Evolutionary conservation across 2,888 invertebrate genomes (phyloP).

Genomic region (Drosophila kokeensis): DNA sequence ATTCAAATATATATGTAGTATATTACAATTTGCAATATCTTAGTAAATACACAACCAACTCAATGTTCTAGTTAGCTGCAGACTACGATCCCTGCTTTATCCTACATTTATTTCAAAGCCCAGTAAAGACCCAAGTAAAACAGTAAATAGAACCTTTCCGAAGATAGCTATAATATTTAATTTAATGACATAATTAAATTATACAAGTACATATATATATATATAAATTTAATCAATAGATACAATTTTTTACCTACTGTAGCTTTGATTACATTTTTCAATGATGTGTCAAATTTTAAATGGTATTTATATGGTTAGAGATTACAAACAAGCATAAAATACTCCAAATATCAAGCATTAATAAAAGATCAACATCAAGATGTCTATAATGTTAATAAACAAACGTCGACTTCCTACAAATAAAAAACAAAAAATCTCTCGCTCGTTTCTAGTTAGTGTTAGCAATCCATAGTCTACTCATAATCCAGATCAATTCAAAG

Average conservation of each 20-base stretch:
- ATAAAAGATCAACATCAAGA: constrained; percentile 16
- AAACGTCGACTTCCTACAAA: constrained; percentile 57
- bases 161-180: constrained; percentile 66
- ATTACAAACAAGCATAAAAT: constrained; percentile 27
- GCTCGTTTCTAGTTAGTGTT: constrained; percentile 35
- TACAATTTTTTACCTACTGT: constrained; percentile 78
- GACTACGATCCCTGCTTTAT: constrained; percentile 29
- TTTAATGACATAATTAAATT: constrained; percentile 51
- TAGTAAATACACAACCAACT: constrained; percentile 43
- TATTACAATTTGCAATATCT: constrained; percentile 56
- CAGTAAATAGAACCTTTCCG: constrained; percentile 67
- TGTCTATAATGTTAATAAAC: constrained; percentile 24
- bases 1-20: constrained; percentile 8
- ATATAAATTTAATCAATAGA: constrained; percentile 61
- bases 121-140: constrained; percentile 10
- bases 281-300: constrained; percentile 81
- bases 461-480: constrained; percentile 19
- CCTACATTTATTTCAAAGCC: constrained; percentile 8
- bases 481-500: constrained; percentile 8
- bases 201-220: constrained; percentile 36
- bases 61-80: constrained; percentile 60
- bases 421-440: constrained; percentile 25
- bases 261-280: constrained; percentile 80
- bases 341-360: constrained; percentile 19
- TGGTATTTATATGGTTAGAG: constrained; percentile 68